These are phyloP conservation scores for Grammomys dolichurus DNA, from an alignment of 2,113 vertebrate species.

Conservation along the genomic window DNA sequence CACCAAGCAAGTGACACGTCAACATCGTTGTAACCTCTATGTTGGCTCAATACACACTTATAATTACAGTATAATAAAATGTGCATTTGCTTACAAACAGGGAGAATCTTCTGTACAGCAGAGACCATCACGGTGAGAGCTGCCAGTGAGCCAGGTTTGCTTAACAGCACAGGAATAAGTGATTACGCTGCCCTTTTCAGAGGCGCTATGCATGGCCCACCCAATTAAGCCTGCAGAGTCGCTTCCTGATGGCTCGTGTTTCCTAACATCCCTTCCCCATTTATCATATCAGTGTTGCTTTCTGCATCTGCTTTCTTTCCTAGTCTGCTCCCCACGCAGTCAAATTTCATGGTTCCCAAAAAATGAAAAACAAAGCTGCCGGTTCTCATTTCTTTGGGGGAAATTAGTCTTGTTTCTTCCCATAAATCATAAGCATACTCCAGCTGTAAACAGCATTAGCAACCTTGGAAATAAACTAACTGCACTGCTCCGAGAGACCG, in stretches of 20 bases:
- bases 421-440: slow-evolving; percentile 71
- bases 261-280: not conserved
- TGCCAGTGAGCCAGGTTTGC: not conserved
- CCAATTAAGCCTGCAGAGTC: accelerated
- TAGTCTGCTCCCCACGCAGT: not conserved
- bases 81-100: slow-evolving; percentile 32
- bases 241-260: not conserved
- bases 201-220: accelerated
- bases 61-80: not conserved
- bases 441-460: slow-evolving; percentile 62
- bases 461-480: slow-evolving; percentile 52
- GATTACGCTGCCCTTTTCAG: not conserved
- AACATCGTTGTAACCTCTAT: not conserved
- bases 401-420: slow-evolving; percentile 73
- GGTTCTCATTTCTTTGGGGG: slow-evolving; percentile 62
- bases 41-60: not conserved
- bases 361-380: slow-evolving; percentile 66
- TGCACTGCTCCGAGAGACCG: not conserved
- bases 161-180: not conserved
- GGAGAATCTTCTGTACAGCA: not conserved
- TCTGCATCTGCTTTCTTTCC: not conserved
- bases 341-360: slow-evolving; percentile 35
- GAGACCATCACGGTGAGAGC: not conserved
- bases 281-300: not conserved
- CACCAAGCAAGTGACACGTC: not conserved